Evolutionary conservation across 2,797 vertebrate species (phyloP).

Genomic region (Pseudomugil tenellus): DNA sequence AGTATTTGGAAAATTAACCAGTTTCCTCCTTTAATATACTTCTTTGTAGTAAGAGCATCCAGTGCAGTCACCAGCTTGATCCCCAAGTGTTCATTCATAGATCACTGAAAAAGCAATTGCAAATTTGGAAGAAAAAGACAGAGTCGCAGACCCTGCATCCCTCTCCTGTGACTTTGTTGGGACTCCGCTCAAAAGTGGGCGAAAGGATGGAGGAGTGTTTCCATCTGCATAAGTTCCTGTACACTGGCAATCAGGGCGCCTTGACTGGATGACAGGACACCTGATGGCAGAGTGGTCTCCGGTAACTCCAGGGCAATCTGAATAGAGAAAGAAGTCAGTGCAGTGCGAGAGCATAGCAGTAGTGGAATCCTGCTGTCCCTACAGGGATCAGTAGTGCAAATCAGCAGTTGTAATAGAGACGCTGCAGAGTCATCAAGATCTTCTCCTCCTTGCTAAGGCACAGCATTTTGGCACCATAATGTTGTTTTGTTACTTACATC

Average conservation of each 20-base stretch:
- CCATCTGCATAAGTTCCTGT: slow-evolving; percentile 67
- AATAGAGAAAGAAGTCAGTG: slow-evolving; percentile 45
- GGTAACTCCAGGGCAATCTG: slow-evolving; percentile 64
- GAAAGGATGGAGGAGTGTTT: slow-evolving; percentile 57
- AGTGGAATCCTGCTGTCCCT: slow-evolving; percentile 55
- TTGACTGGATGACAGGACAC: slow-evolving; percentile 74
- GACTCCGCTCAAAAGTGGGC: slow-evolving; percentile 48
- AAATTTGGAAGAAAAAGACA: slow-evolving; percentile 14
- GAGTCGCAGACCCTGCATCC: slow-evolving; percentile 23
- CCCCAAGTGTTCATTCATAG: slow-evolving; percentile 18
- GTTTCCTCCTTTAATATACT: neutral
- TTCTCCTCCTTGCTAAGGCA: slow-evolving; percentile 30
- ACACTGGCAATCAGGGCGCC: slow-evolving; percentile 61
- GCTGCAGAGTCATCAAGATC: slow-evolving; percentile 44
- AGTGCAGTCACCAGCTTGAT: slow-evolving; percentile 33
- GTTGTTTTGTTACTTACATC: slow-evolving; percentile 31
- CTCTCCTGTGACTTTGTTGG: slow-evolving; percentile 42
- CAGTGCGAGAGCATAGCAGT: slow-evolving; percentile 37
- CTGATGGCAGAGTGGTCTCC: slow-evolving; percentile 72
- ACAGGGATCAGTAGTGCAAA: slow-evolving; percentile 67
- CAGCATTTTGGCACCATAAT: slow-evolving; percentile 30
- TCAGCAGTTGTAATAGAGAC: slow-evolving; percentile 65
- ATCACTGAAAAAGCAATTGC: slow-evolving; percentile 33
- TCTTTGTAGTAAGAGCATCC: neutral
- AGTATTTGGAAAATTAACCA: neutral